Evolutionary conservation across 92 coral and sea anemone genomes (phyloP).

Genomic region (Zoanthus solanderi): DNA sequence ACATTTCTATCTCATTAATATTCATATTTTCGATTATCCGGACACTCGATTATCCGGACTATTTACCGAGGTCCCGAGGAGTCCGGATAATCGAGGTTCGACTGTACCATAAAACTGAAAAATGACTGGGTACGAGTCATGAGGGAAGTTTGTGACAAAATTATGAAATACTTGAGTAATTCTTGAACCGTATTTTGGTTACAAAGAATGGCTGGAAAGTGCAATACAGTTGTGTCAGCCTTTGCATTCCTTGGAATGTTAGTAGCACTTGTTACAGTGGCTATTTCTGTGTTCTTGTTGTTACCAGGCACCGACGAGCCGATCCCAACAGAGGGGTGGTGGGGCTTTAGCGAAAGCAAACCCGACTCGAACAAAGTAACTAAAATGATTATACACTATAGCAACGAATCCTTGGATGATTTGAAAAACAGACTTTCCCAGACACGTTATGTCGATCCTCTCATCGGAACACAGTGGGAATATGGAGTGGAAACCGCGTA

Average conservation of each 20-base stretch:
- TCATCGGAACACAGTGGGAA: conserved; percentile 86
- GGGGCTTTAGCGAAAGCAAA: conserved; percentile 73
- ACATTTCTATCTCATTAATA: no score
- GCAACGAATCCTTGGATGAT: conserved; percentile 71
- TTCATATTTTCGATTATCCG: no score
- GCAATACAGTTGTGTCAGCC: neutral
- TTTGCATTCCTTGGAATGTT: neutral
- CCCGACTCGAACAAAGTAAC: conserved; percentile 58
- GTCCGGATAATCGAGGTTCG: no score
- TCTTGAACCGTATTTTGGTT: neutral
- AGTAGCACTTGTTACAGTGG: neutral
- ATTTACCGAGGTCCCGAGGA: no score
- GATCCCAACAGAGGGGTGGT: conserved; percentile 71
- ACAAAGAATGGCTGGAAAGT: neutral
- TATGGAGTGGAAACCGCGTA: conserved; percentile 81
- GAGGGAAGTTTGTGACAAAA: neutral
- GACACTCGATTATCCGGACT: no score
- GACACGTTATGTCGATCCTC: conserved; percentile 77
- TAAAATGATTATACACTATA: conserved; percentile 62
- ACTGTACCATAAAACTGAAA: no score
- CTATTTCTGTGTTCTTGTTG: neutral
- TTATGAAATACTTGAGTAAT: neutral
- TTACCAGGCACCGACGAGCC: neutral
- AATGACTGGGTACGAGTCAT: no score
- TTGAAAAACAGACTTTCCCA: conserved; percentile 72